These are phyloP conservation scores for Eristalis intricaria DNA, from an alignment of 2,888 invertebrate genomes.

Conservation along the genomic window DNA sequence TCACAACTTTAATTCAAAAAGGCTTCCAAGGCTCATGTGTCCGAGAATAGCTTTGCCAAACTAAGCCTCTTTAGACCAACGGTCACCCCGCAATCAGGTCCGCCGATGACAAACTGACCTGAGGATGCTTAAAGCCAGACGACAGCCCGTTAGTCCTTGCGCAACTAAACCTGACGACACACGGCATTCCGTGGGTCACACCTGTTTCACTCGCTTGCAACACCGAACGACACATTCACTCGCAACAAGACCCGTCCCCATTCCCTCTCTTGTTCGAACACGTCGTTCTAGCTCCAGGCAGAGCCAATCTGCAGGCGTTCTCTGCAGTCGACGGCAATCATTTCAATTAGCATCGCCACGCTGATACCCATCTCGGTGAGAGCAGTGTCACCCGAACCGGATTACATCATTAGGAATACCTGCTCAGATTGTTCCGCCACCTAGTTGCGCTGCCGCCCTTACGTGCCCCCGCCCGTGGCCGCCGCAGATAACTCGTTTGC, in stretches of 20 bases:
- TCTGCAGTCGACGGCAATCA: constrained; percentile 10
- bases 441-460: neutral
- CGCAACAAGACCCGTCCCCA: neutral
- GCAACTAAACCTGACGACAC: neutral
- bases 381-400: constrained; percentile 28
- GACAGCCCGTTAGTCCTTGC: neutral
- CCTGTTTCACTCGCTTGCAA: neutral
- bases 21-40: no score
- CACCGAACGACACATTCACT: neutral
- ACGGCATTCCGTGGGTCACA: neutral
- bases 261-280: neutral
- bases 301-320: neutral
- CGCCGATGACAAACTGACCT: neutral
- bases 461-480: neutral
- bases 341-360: constrained; percentile 37
- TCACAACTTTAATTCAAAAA: no score
- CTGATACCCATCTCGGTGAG: constrained; percentile 12
- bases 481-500: constrained; percentile 25
- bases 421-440: constrained; percentile 1
- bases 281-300: neutral
- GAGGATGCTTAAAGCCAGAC: neutral
- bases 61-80: no score
- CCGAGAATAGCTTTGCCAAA: no score
- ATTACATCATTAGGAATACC: constrained; percentile 43
- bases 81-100: no score